phyloP scores from a whole-genome alignment of 2,888 invertebrate genomes.

The Andricus curvator region DNA sequence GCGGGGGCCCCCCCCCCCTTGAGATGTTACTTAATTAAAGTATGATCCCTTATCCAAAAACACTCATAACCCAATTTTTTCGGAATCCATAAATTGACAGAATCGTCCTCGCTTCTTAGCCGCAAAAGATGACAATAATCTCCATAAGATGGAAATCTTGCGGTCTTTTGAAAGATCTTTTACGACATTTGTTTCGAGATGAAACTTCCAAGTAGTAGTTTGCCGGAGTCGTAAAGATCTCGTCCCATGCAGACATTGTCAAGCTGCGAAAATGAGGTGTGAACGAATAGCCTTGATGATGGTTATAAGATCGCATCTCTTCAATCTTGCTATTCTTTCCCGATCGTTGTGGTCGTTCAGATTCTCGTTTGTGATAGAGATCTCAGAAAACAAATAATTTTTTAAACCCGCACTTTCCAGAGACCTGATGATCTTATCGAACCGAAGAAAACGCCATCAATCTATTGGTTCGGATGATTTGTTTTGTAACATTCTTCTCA shows the following conservation, averaged over 20 bases:
- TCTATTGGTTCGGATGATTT: constrained; percentile 32
- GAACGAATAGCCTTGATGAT: constrained; percentile 52
- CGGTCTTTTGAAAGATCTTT: neutral
- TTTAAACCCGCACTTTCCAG: neutral
- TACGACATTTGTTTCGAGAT: neutral
- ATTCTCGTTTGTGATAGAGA: constrained; percentile 28
- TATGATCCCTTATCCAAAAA: neutral
- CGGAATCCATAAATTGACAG: neutral
- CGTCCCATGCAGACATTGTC: constrained; percentile 59
- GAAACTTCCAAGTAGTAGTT: constrained; percentile 6
- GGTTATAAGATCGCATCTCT: constrained; percentile 31
- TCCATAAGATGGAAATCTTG: neutral
- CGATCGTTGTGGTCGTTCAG: constrained; percentile 32
- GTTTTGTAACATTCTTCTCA: neutral
- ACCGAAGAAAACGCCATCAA: constrained; percentile 13
- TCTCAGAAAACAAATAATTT: neutral
- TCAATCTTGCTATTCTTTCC: constrained; percentile 27
- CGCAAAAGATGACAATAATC: neutral
- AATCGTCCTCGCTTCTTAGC: neutral
- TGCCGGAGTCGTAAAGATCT: constrained; percentile 59
- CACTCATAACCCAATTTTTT: neutral
- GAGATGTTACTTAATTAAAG: too few relatives aligned
- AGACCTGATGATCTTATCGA: constrained; percentile 1
- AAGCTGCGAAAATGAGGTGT: constrained; percentile 58
- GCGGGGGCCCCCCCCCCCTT: too few relatives aligned